phyloP scores from a whole-genome alignment of 2,797 vertebrate genomes.

The Xerus rutilus region DNA sequence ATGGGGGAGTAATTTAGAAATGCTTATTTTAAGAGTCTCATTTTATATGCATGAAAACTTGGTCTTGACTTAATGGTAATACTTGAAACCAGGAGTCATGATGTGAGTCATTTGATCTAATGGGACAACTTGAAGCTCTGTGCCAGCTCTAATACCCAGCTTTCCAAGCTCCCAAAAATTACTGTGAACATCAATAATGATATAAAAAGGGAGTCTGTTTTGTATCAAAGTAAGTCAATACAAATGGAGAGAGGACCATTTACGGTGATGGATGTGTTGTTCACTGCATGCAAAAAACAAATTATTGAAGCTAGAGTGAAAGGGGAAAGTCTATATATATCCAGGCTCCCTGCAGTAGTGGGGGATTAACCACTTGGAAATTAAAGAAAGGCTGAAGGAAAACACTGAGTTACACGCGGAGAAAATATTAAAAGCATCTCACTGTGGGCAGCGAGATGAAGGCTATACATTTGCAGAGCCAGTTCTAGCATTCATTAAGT shows the following conservation, averaged over 20 bases:
- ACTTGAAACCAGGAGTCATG: constrained; percentile 41
- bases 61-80: constrained; percentile 59
- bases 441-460: constrained; percentile 74
- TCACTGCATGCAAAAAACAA: constrained; percentile 66
- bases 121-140: constrained; percentile 38
- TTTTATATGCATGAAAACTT: constrained; percentile 48
- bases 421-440: constrained; percentile 77
- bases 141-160: constrained; percentile 3
- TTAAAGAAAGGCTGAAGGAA: constrained; percentile 71
- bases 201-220: constrained; percentile 58
- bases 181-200: constrained; percentile 59
- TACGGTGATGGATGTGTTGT: constrained; percentile 67
- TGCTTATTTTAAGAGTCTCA: constrained; percentile 60
- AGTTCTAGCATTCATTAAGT: constrained; percentile 73
- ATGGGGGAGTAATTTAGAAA: constrained; percentile 58
- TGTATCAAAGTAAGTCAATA: constrained; percentile 68
- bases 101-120: constrained; percentile 48
- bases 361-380: constrained; percentile 71
- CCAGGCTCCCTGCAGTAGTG: constrained; percentile 38
- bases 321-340: constrained; percentile 64
- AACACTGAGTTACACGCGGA: constrained; percentile 62
- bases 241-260: constrained; percentile 50
- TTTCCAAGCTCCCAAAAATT: constrained; percentile 64
- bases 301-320: constrained; percentile 60
- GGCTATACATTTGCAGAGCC: constrained; percentile 64